phyloP scores from a whole-genome alignment of 2,888 invertebrate genomes.

The Drosophila subquinaria region DNA sequence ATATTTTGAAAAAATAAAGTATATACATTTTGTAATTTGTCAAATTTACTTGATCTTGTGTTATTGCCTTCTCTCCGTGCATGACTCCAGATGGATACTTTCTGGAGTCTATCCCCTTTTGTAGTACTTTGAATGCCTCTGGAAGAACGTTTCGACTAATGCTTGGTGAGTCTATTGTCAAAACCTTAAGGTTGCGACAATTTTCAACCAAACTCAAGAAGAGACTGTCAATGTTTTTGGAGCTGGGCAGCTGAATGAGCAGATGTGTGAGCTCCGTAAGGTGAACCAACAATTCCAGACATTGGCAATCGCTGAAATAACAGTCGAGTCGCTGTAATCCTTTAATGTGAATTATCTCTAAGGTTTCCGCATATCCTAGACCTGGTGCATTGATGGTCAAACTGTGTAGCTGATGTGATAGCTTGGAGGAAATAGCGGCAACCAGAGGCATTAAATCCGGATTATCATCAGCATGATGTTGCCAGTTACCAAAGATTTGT shows the following conservation, averaged over 20 bases:
- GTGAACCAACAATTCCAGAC: conserved; percentile 13
- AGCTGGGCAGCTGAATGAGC: conserved; percentile 9
- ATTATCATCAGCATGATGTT: not conserved
- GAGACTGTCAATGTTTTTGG: conserved; percentile 14
- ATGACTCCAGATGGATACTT: conserved; percentile 11
- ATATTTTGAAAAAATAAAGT: not conserved
- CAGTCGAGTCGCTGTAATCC: conserved; percentile 23
- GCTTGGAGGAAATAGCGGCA: conserved; percentile 14
- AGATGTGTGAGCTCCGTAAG: conserved; percentile 15
- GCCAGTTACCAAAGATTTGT: conserved; percentile 12
- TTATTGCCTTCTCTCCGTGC: conserved; percentile 3
- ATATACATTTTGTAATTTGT: not conserved
- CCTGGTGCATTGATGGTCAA: conserved; percentile 24
- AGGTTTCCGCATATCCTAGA: conserved; percentile 26
- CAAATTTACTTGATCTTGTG: conserved; percentile 13
- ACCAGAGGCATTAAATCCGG: conserved; percentile 26
- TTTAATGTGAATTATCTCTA: conserved; percentile 16
- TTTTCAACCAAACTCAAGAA: conserved; percentile 16
- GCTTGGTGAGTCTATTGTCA: conserved; percentile 22
- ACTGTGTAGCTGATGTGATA: conserved; percentile 15
- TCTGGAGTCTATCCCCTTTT: conserved; percentile 10
- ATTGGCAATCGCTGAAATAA: conserved; percentile 8
- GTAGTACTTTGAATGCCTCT: conserved; percentile 10
- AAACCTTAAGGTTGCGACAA: conserved; percentile 20
- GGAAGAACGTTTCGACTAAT: conserved; percentile 10